Base-by-base conservation (phyloP, 2,888 invertebrate genomes). In the Lepidochrysops patricia region DNA sequence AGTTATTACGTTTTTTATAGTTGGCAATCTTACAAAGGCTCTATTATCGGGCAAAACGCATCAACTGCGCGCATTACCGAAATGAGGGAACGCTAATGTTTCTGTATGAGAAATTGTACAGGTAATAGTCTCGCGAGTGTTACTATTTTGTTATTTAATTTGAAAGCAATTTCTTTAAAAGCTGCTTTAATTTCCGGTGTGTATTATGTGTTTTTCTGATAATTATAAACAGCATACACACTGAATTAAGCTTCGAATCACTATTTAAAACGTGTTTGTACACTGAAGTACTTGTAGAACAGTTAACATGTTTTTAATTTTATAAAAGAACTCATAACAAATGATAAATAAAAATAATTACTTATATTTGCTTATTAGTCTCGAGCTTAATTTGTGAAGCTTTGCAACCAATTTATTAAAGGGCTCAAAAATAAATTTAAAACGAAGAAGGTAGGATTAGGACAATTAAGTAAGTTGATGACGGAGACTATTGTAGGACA, bases 401-500 rank as follows among this genome's bases (percentile, higher is more conserved):
- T 52, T 52, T 52, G 15, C 27, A 27, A 52, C 27, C 1, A 27
- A 27, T 52, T 52, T 15, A 27, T 27, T 27, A n/a, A 27, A 27
- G 52, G n/a, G 13, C 26, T 15, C 27, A 23, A 35, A 34, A 58
- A 50, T 13, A 50, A 79, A 78, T 72, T 70, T 27, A 52, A 52
- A 52, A 52, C 52, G 52, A 9, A 12, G 52, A 13, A 27, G 54
- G 73, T 74, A 74, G 80, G 75, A 72, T 72, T 72, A 76, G 82
- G 79, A 82, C 82, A 85, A 84, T 87, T 83, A 87, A 83, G 80
- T 80, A 74, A 74, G 75, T 73, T 73, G 84, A 80, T 80, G 85
- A 86, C 83, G 84, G 82, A 73, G 76, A 65, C 83, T 84, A 82
- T 84, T 84, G 83, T 84, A 78, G 80, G 80, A 84, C 82, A 83